A percentile compares a stretch with the other conserved stretches of the same genome.
Conservation (phyloP, 53 echinoderm and acorn worm species). For the Pentamera pediparva region DNA sequence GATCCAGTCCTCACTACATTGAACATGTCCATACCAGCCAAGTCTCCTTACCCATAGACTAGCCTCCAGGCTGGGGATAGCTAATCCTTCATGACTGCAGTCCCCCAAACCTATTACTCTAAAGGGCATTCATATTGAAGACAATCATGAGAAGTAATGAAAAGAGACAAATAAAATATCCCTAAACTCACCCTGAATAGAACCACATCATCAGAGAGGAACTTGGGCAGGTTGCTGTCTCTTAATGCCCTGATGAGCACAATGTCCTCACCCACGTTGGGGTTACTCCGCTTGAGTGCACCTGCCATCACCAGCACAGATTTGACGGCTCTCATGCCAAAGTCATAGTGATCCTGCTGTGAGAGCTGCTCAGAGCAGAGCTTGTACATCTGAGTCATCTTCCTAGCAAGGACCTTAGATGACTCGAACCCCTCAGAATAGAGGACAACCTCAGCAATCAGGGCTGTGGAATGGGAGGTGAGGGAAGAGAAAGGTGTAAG, state of each 20-base stretch:
- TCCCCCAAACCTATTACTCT: too few relatives aligned
- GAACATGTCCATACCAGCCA: too few relatives aligned
- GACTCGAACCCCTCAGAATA: constrained; percentile 95
- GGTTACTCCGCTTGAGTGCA: constrained; percentile 91
- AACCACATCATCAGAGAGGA: constrained; percentile 84
- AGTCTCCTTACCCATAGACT: too few relatives aligned
- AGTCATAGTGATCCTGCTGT: constrained; percentile 98
- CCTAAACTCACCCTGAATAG: constrained; percentile 70
- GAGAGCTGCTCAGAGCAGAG: constrained; percentile 98
- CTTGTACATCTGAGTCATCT: constrained; percentile 99
- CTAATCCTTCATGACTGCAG: too few relatives aligned
- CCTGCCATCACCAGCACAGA: constrained; percentile 98
- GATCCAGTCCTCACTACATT: too few relatives aligned
- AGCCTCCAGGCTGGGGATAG: too few relatives aligned
- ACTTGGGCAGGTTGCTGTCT: constrained; percentile 98
- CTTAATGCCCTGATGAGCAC: constrained; percentile 93
- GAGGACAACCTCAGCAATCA: constrained; percentile 95
- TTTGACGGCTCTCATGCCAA: constrained; percentile 99
- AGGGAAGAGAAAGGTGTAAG: not conserved
- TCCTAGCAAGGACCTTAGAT: constrained; percentile 84
- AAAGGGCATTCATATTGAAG: not conserved
- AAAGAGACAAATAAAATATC: not conserved
- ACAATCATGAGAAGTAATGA: not conserved
- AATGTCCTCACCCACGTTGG: constrained; percentile 92
- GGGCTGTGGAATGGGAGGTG: constrained; percentile 39